Percentiles rank a stretch among this genome's conserved stretches.
These are phyloP conservation scores for Thamnophis elegans DNA, from an alignment of 2,797 vertebrate species.

Conservation along the genomic window DNA sequence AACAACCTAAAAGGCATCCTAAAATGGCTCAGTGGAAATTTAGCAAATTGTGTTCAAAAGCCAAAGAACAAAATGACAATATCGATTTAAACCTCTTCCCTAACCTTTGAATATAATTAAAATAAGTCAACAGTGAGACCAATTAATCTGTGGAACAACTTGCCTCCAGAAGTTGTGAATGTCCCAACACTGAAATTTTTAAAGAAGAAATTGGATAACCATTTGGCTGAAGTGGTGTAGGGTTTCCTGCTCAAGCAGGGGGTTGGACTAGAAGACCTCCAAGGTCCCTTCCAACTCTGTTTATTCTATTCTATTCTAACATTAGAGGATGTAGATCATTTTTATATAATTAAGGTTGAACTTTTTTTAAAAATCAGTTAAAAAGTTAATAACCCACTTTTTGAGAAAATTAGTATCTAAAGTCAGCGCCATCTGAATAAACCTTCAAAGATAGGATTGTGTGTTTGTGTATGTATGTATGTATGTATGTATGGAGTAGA, in stretches of 20 bases:
- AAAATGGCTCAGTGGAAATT: not conserved
- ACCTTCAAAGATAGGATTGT: not conserved
- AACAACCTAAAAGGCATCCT: not conserved
- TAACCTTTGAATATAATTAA: not conserved
- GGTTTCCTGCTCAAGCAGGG: too few relatives aligned
- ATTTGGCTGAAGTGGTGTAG: too few relatives aligned
- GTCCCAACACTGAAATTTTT: too few relatives aligned
- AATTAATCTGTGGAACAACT: too few relatives aligned
- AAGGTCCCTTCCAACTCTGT: too few relatives aligned
- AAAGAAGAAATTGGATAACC: too few relatives aligned
- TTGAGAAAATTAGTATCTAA: not conserved
- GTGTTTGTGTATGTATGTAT: too few relatives aligned
- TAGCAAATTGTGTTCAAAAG: not conserved
- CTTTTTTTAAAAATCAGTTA: too few relatives aligned
- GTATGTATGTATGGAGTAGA: too few relatives aligned
- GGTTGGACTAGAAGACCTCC: too few relatives aligned
- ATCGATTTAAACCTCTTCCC: not conserved
- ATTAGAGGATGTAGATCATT: not conserved
- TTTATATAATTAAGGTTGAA: not conserved
- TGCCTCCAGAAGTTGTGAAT: too few relatives aligned
- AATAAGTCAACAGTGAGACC: not conserved
- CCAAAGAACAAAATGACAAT: not conserved
- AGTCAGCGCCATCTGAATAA: not conserved
- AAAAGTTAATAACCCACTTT: not conserved
- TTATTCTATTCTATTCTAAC: too few relatives aligned